A percentile compares a stretch with the other conserved stretches of the same genome.
These are phyloP conservation scores for Brachionus manjavacas DNA, from an alignment of 1,140 invertebrate genomes.

Conservation along the genomic window DNA sequence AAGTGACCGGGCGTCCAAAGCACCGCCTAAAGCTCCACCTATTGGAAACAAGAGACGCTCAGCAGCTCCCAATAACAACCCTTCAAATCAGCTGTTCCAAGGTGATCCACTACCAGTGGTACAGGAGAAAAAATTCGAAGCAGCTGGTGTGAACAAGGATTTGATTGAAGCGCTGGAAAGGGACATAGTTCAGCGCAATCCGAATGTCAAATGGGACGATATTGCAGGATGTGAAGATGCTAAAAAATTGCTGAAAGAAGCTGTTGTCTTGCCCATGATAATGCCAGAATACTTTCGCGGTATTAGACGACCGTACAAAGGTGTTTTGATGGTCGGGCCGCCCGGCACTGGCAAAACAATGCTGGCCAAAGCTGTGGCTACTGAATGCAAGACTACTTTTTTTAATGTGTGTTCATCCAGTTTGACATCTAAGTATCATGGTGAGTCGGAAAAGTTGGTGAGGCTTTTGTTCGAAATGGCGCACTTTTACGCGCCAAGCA, in stretches of 20 bases:
- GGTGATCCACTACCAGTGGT: slow-evolving; percentile 15
- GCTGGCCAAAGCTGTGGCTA: slow-evolving; percentile 97
- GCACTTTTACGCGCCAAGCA: slow-evolving; percentile 94
- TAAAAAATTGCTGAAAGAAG: slow-evolving; percentile 89
- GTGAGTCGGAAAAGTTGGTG: slow-evolving; percentile 97
- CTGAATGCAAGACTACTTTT: slow-evolving; percentile 97
- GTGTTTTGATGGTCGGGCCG: slow-evolving; percentile 92
- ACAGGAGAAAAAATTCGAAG: slow-evolving; percentile 69
- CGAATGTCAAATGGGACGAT: slow-evolving; percentile 88
- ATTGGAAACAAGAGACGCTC: slow-evolving; percentile 43
- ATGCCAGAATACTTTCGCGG: slow-evolving; percentile 99
- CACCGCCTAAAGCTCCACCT: slow-evolving; percentile 36
- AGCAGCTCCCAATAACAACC: background rate
- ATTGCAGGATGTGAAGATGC: slow-evolving; percentile 93
- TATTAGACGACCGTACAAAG: slow-evolving; percentile 85
- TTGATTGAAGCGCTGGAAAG: slow-evolving; percentile 90
- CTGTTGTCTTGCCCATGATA: slow-evolving; percentile 92
- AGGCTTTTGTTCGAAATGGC: slow-evolving; percentile 97
- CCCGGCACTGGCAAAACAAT: slow-evolving; percentile 98
- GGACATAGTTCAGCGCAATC: slow-evolving; percentile 95
- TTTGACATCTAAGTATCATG: slow-evolving; percentile 93
- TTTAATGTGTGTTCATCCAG: slow-evolving; percentile 97
- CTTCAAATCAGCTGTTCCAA: slow-evolving; percentile 43
- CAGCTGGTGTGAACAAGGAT: slow-evolving; percentile 79
- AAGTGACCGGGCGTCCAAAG: background rate